Evolutionary conservation across 2,888 invertebrate species (phyloP).

Genomic region (Marronus borbonicus): DNA sequence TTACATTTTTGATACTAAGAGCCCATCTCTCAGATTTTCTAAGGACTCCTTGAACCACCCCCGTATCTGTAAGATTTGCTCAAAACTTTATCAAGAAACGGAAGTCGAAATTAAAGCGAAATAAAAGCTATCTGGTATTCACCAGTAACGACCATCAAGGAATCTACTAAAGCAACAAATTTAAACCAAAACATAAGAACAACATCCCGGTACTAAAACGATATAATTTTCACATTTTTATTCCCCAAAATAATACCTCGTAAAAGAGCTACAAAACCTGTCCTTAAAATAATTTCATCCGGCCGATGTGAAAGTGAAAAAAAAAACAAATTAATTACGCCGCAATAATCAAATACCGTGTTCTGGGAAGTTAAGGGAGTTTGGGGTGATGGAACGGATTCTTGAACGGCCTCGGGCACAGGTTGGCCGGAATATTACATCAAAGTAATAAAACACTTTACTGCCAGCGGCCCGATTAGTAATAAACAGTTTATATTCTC

Average conservation of each 20-base stretch:
- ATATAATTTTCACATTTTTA: conserved; percentile 1
- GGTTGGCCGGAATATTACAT: conserved; percentile 13
- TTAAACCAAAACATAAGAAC: too few species aligned
- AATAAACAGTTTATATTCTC: conserved; percentile 42
- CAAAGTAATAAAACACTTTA: conserved; percentile 38
- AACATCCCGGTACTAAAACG: not conserved
- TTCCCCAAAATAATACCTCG: conserved; percentile 2
- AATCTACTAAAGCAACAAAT: too few species aligned
- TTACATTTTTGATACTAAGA: too few species aligned
- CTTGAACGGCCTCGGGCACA: not conserved
- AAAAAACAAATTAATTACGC: conserved; percentile 31
- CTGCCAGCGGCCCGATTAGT: conserved; percentile 26
- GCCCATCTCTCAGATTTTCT: too few species aligned
- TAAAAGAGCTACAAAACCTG: conserved; percentile 7
- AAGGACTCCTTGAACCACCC: too few species aligned
- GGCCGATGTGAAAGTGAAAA: conserved; percentile 6
- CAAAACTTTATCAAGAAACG: too few species aligned
- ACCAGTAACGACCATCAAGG: too few species aligned
- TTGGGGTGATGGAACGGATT: not conserved
- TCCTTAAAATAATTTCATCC: conserved; percentile 19
- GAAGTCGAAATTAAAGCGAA: too few species aligned
- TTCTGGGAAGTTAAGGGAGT: not conserved
- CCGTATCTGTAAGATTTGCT: too few species aligned
- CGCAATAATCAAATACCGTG: conserved; percentile 30
- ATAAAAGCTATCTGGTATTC: too few species aligned